A percentile compares a stretch with the other conserved stretches of the same genome.
phyloP scores from a whole-genome alignment of 2,888 invertebrate genomes.

The Torymus texanus region DNA sequence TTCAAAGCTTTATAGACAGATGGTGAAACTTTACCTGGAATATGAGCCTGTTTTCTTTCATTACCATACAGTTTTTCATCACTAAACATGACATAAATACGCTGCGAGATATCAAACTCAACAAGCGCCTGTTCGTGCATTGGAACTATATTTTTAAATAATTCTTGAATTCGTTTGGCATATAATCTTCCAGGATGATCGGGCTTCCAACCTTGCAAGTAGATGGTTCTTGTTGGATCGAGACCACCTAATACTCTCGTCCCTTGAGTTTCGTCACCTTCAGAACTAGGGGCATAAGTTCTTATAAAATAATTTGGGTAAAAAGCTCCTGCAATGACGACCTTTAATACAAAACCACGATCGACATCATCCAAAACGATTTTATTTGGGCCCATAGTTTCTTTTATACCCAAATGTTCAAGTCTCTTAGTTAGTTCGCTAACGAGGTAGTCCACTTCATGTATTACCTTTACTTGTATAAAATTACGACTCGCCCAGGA shows the following conservation, averaged over 20 bases:
- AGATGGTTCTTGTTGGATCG: constrained; percentile 87
- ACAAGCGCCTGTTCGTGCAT: constrained; percentile 68
- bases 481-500: constrained; percentile 84
- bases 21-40: constrained; percentile 69
- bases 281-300: constrained; percentile 76
- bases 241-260: constrained; percentile 82
- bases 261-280: constrained; percentile 77
- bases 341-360: constrained; percentile 81
- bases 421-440: constrained; percentile 83
- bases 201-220: constrained; percentile 76
- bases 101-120: constrained; percentile 77
- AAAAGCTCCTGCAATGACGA: constrained; percentile 90
- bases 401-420: constrained; percentile 78
- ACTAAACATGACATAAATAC: constrained; percentile 83
- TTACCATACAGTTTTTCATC: constrained; percentile 69
- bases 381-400: constrained; percentile 75
- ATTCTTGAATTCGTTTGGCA: constrained; percentile 79
- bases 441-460: constrained; percentile 84
- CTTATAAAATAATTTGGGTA: constrained; percentile 93
- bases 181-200: constrained; percentile 85
- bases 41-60: constrained; percentile 26
- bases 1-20: constrained; percentile 71
- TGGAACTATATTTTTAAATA: constrained; percentile 75
- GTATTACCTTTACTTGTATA: constrained; percentile 83
- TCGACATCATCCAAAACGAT: constrained; percentile 76